Evolutionary conservation across 2,113 vertebrate genomes (phyloP), one percentile per base, ranked within the genome.

Genomic region (Dromas ardeola): DNA sequence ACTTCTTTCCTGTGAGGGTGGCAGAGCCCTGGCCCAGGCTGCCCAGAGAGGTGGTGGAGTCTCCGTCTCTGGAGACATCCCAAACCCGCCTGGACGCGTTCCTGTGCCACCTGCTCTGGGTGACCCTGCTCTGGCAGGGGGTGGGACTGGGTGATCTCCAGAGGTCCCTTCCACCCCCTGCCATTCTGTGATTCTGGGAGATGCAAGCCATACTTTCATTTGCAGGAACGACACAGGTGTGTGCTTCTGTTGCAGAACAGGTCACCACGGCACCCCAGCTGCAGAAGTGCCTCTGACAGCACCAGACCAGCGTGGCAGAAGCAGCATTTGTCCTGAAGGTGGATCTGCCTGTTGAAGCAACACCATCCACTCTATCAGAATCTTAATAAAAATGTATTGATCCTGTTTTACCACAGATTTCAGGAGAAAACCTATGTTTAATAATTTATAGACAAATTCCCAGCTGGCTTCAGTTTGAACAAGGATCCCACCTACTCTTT

Each of bases 341-440:
- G 66, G 25, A 45, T 76, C 52, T 58, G 50, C 50, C 27, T 11
- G 5, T 13, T 19, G 52, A 40, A 85, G 43, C 61, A 53, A 38
- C 32, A 53, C 15, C 26, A 27, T 15, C 40, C 27, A 19, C 9
- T 36, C 43, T 52, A 38, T 29, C 34, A 36, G 42, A 34, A 70
- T 25, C 36, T 73, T 42, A 6, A 45, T 11, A 53, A 59, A 50
- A 59, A 50, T 5, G 0, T 0, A 2, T 21, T 22, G n/a, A 4
- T 34, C 26, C 53, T 50, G 22, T 15, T 61, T 72, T 73, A 53
- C 11, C 70, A 61, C 8, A 36, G 67, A 52, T 76, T 86, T 67
- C 42, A 55, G 56, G 36, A 92, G 32, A 66, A 94, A 83, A 9
- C 15, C 19, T 71, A 15, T 25, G 14, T 34, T 70, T 86, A 86